Evolutionary conservation across 2,113 vertebrate species (phyloP), one percentile per base, ranked within the genome.

Genomic region (Bucco capensis): DNA sequence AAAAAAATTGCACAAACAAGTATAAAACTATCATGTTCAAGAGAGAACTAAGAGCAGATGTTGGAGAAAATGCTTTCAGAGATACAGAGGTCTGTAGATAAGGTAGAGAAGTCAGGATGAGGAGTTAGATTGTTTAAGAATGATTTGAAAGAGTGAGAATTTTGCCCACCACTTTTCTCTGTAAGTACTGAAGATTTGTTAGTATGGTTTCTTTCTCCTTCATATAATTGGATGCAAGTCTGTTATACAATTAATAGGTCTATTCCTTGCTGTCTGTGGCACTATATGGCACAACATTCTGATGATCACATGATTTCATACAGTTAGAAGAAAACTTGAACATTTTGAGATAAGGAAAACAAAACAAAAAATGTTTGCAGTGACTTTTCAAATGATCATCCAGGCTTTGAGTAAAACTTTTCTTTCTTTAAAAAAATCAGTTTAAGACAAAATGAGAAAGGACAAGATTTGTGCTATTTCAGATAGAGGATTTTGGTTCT

Each of bases 371-470:
- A n/a, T 18, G 3, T 62, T 21, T 44, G 30, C 8, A 71, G 19
- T 37, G 4, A 24, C 15, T 66, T 84, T 70, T 47, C n/a, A n/a
- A n/a, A n/a, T n/a, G n/a, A n/a, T n/a, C n/a, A n/a, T n/a, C n/a
- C n/a, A n/a, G n/a, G n/a, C n/a, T n/a, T n/a, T n/a, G n/a, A n/a
- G n/a, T n/a, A n/a, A n/a, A n/a, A n/a, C n/a, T n/a, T n/a, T n/a
- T n/a, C n/a, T n/a, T n/a, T n/a, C n/a, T n/a, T n/a, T 9, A 15
- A 78, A 78, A 64, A 47, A 60, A 19, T 3, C 1, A 1, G 2
- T n/a, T 62, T 75, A 72, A 75, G 35, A 67, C 31, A 86, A 90
- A 86, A 64, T 78, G 4, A 50, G 73, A 79, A 83, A 71, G n/a
- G 7, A 3, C 53, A 69, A 57, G 5, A 38, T 24, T 66, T 60